Evolutionary conservation across 2,888 invertebrate genomes (phyloP), one percentile per base, ranked within the genome.

Genomic region (Microctonus hyperodae): DNA sequence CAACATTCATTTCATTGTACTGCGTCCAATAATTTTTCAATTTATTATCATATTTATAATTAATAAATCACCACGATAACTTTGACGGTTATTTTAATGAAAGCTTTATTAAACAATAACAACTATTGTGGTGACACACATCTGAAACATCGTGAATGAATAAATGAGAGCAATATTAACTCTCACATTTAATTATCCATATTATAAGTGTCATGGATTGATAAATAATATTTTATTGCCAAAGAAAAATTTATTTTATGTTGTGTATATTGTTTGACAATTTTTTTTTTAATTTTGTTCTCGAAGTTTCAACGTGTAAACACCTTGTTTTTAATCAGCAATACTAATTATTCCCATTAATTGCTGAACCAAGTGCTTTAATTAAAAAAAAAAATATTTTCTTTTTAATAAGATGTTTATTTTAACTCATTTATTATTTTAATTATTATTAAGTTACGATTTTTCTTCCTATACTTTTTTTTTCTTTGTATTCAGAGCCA

Each of bases 191-290:
- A 11, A 23, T 28, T 53, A 5, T 25, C 53, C 53, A 35, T 56
- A 56, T 44, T 65, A 16, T 51, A 40, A 20, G 37, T 28, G n/a
- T 57, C 23, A 48, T 62, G 28, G 10, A 56, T 37, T 57, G 25
- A 66, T 66, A 48, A 62, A 66, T 37, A 62, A 56, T 66, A 48
- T 72, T 74, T 77, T 72, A 73, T 75, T 77, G 72, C 78, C 78
- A 78, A 78, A 78, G 78, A 78, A 73, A n/a, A 72, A 71, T 72
- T 75, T 73, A 71, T 70, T 71, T 71, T 74, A 73, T 67, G 71
- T 73, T 74, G 57, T 72, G 66, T 69, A 70, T 51, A 65, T 70
- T 69, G 25, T 55, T 25, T 55, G 16, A 33, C 44, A 35, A 28
- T 50, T 35, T 60, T 66, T 65, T 63, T 66, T 62, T 51, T 70